Percentiles rank a stretch among this genome's conserved stretches.
Conservation (phyloP, 1,140 invertebrate species). For the Araneus ventricosus region DNA sequence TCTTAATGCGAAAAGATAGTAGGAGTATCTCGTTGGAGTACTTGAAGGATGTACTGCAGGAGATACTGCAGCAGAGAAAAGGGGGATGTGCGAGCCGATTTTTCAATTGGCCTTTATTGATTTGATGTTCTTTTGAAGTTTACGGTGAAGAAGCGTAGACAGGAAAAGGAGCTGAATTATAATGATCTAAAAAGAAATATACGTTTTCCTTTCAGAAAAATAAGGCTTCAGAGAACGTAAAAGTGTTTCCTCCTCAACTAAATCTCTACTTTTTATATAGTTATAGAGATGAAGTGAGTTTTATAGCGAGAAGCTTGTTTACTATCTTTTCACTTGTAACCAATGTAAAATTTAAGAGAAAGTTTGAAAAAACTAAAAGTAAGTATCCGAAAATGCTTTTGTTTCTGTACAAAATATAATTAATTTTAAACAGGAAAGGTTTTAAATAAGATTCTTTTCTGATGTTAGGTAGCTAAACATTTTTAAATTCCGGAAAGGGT, state of each 20-base stretch:
- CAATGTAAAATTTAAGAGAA: no score
- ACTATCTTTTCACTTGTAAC: no score
- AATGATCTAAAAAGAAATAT: not conserved
- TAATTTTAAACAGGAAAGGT: no score
- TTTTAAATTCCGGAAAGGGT: no score
- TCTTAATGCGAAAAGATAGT: slow-evolving; percentile 64
- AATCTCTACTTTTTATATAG: not conserved
- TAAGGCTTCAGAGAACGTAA: not conserved
- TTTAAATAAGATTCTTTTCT: no score
- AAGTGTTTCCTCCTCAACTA: not conserved
- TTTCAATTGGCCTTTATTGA: slow-evolving; percentile 33
- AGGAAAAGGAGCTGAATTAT: not conserved
- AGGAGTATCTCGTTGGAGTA: not conserved
- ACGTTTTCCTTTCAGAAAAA: not conserved
- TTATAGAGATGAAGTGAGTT: no score
- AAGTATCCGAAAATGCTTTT: no score
- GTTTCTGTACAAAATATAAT: no score
- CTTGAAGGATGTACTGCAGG: slow-evolving; percentile 9
- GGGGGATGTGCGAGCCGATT: slow-evolving; percentile 23
- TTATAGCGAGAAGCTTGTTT: no score
- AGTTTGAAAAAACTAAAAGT: no score
- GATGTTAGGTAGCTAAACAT: no score
- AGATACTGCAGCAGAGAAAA: not conserved
- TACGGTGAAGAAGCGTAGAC: slow-evolving; percentile 5
- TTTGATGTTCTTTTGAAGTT: slow-evolving; percentile 29